phyloP scores from a whole-genome alignment of 2,888 invertebrate genomes.

The Drosophila borealis region DNA sequence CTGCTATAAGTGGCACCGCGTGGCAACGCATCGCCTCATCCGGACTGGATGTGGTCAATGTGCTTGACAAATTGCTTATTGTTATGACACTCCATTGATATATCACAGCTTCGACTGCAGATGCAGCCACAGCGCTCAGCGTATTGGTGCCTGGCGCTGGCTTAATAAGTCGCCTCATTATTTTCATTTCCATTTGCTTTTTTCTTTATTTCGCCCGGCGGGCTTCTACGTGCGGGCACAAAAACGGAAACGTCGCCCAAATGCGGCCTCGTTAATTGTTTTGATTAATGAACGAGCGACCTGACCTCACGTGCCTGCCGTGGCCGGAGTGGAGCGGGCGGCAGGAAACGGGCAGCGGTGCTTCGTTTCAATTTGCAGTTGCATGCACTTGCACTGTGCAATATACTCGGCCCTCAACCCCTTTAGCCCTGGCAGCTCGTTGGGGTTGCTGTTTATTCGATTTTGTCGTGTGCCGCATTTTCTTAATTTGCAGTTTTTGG shows the following conservation, averaged over 20 bases:
- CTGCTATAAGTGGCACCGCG: slow-evolving; percentile 75
- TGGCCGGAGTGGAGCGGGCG: neutral
- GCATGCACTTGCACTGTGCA: slow-evolving; percentile 61
- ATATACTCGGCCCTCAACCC: neutral
- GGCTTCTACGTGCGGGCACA: slow-evolving; percentile 70
- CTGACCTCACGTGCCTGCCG: slow-evolving; percentile 72
- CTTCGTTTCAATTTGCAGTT: slow-evolving; percentile 71
- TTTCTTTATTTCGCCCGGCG: neutral
- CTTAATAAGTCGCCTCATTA: slow-evolving; percentile 80
- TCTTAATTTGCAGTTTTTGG: slow-evolving; percentile 74
- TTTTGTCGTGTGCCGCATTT: slow-evolving; percentile 80
- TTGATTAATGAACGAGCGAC: slow-evolving; percentile 77
- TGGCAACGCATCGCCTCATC: slow-evolving; percentile 28
- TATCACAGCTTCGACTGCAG: slow-evolving; percentile 25
- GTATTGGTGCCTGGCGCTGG: slow-evolving; percentile 38
- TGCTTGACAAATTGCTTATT: slow-evolving; percentile 82
- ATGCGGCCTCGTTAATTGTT: slow-evolving; percentile 81
- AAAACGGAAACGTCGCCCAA: slow-evolving; percentile 76
- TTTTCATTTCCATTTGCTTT: slow-evolving; percentile 38
- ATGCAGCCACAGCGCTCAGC: slow-evolving; percentile 7
- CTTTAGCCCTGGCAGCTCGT: slow-evolving; percentile 15
- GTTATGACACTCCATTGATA: slow-evolving; percentile 70
- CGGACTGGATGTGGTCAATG: slow-evolving; percentile 73
- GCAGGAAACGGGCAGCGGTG: neutral
- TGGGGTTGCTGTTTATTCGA: slow-evolving; percentile 74